Conservation (phyloP, 2,797 vertebrate genomes). For the Serranus cabrilla region DNA sequence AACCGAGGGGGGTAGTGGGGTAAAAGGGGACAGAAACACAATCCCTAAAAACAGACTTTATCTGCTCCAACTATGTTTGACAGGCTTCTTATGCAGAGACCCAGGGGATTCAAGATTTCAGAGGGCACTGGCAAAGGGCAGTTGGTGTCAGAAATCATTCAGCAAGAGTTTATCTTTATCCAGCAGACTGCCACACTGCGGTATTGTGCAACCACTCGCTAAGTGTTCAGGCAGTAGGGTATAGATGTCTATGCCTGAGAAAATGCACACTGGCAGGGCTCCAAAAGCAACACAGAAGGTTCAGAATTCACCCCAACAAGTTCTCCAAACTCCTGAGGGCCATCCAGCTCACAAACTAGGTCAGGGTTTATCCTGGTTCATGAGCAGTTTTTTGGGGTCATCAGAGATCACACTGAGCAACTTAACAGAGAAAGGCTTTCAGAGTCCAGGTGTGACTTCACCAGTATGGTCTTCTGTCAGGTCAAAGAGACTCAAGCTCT, state of each 20-base stretch:
- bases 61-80: slow-evolving; percentile 69
- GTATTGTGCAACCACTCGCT: slow-evolving; percentile 53
- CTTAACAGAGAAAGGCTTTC: slow-evolving; percentile 68
- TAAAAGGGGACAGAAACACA: slow-evolving; percentile 70
- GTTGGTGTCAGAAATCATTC: slow-evolving; percentile 77
- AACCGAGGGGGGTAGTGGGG: slow-evolving; percentile 45
- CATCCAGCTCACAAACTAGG: slow-evolving; percentile 74
- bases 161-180: slow-evolving; percentile 72
- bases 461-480: slow-evolving; percentile 46
- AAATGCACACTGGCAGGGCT: slow-evolving; percentile 74
- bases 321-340: slow-evolving; percentile 72
- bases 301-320: slow-evolving; percentile 76
- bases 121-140: slow-evolving; percentile 66
- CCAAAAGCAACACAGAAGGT: slow-evolving; percentile 80
- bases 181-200: slow-evolving; percentile 45
- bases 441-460: slow-evolving; percentile 70
- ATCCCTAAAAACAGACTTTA: slow-evolving; percentile 74
- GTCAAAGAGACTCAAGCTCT: slow-evolving; percentile 36
- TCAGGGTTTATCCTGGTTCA: slow-evolving; percentile 83
- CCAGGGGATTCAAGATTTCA: slow-evolving; percentile 58
- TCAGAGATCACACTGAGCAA: slow-evolving; percentile 56
- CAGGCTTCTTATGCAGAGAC: slow-evolving; percentile 58
- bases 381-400: slow-evolving; percentile 77
- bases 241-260: slow-evolving; percentile 73
- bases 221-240: slow-evolving; percentile 61